Evolutionary conservation across 2,797 vertebrate genomes (phyloP).

Genomic region (Sebastes iracundus): DNA sequence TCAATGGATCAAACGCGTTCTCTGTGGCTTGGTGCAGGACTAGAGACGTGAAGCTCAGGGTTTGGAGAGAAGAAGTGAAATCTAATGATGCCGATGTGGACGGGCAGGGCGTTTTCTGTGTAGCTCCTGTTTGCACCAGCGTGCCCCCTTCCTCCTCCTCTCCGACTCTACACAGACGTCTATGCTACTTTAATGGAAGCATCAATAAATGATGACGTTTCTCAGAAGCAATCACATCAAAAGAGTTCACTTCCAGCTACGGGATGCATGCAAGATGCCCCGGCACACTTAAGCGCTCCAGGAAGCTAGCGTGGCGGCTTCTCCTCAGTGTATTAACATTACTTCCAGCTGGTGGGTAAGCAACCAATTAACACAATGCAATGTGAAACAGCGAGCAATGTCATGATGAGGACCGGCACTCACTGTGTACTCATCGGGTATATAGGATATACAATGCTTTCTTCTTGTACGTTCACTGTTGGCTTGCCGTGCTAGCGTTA

Average conservation of each 20-base stretch:
- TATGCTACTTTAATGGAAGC: slow-evolving; percentile 83
- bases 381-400: slow-evolving; percentile 45
- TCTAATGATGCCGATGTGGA: slow-evolving; percentile 12
- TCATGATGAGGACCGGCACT: slow-evolving; percentile 6
- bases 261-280: slow-evolving; percentile 72
- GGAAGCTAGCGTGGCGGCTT: slow-evolving; percentile 65
- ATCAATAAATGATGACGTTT: slow-evolving; percentile 90
- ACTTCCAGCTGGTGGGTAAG: slow-evolving; percentile 71
- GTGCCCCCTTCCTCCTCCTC: slow-evolving; percentile 45
- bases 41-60: slow-evolving; percentile 2
- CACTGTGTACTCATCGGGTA: neutral
- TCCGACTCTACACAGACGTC: slow-evolving; percentile 65
- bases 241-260: slow-evolving; percentile 82
- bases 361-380: slow-evolving; percentile 72
- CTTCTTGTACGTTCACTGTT: neutral
- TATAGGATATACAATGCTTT: neutral
- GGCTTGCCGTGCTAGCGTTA: neutral
- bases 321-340: slow-evolving; percentile 78
- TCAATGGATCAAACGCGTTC: slow-evolving; percentile 15
- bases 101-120: slow-evolving; percentile 44
- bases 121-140: slow-evolving; percentile 47
- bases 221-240: slow-evolving; percentile 88
- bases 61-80: slow-evolving; percentile 22
- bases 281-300: slow-evolving; percentile 75
- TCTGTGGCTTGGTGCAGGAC: neutral